Evolutionary conservation across 2,888 invertebrate genomes (phyloP).

Genomic region (Rugalucina vietnamica): DNA sequence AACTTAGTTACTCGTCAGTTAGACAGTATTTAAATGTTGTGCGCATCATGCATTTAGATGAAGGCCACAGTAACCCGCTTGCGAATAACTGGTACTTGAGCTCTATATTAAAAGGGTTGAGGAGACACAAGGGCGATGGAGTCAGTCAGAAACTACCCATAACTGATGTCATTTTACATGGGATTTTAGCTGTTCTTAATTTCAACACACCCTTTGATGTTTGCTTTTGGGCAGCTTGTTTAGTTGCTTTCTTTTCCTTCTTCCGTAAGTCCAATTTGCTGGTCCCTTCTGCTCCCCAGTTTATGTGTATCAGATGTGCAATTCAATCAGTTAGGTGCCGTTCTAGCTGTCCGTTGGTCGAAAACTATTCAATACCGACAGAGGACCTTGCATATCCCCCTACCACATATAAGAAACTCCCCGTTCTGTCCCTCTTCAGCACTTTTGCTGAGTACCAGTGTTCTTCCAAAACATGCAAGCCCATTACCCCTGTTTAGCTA

Average conservation of each 20-base stretch:
- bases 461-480: neutral
- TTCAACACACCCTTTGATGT: neutral
- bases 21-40: neutral
- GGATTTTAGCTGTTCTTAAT: neutral
- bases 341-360: neutral
- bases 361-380: neutral
- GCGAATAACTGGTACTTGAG: neutral
- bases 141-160: slow-evolving; percentile 19
- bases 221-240: slow-evolving; percentile 29
- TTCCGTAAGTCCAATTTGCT: slow-evolving; percentile 28
- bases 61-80: neutral
- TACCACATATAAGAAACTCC: slow-evolving; percentile 6
- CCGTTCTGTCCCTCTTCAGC: neutral
- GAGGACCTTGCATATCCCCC: neutral
- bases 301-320: neutral
- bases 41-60: neutral
- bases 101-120: neutral
- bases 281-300: neutral
- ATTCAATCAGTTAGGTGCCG: neutral
- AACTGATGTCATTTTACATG: neutral
- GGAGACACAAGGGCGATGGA: neutral
- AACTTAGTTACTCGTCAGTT: neutral
- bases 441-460: neutral
- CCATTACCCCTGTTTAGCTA: neutral
- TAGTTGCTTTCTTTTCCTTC: slow-evolving; percentile 34